These are phyloP conservation scores for Drosophila recens DNA, from an alignment of 2,888 invertebrate species.

Conservation along the genomic window DNA sequence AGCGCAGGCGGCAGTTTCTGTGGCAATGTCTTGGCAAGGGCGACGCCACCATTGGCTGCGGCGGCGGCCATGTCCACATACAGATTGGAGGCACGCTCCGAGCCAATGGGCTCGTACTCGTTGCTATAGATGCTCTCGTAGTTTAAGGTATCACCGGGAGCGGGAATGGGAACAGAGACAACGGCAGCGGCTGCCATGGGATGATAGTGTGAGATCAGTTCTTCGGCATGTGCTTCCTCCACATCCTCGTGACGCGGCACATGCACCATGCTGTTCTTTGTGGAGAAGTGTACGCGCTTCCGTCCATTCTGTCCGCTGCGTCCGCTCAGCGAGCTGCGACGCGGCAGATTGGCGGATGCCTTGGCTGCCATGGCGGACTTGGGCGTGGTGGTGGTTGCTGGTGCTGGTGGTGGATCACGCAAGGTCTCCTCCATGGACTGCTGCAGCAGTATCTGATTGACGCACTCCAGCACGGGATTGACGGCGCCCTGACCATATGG, in stretches of 20 bases:
- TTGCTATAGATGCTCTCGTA: constrained; percentile 90
- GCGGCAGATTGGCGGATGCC: constrained; percentile 55
- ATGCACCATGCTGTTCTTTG: constrained; percentile 87
- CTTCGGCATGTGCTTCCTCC: constrained; percentile 48
- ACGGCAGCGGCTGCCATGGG: constrained; percentile 44
- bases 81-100: constrained; percentile 86
- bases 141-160: constrained; percentile 83
- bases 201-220: constrained; percentile 69
- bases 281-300: constrained; percentile 88
- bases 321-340: constrained; percentile 78
- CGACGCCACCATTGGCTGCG: constrained; percentile 81
- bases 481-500: constrained; percentile 87
- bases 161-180: constrained; percentile 7
- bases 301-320: constrained; percentile 72
- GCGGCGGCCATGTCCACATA: constrained; percentile 89
- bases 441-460: constrained; percentile 92
- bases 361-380: constrained; percentile 53
- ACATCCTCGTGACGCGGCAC: constrained; percentile 83
- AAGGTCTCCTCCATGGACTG: constrained; percentile 88
- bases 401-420: constrained; percentile 47
- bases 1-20: constrained; percentile 88
- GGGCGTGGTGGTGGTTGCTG: constrained; percentile 31
- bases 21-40: constrained; percentile 45
- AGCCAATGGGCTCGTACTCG: constrained; percentile 89
- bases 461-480: constrained; percentile 94